Base-by-base conservation (phyloP, 2,113 vertebrate genomes). In the Brevimyrus niger region DNA sequence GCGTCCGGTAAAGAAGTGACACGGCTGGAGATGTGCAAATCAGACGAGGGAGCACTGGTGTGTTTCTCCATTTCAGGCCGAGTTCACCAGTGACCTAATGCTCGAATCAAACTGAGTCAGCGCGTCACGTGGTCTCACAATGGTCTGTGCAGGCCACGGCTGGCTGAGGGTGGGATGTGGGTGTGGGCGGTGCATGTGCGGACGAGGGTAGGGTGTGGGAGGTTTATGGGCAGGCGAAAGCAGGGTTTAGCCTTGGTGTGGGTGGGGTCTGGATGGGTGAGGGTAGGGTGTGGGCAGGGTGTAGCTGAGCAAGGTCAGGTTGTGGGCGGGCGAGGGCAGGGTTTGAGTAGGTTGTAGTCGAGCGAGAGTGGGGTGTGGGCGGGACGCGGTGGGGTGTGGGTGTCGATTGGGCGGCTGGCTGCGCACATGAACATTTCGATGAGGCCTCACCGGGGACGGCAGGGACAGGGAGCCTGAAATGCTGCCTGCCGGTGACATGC, bases 401-500 rank as follows among this genome's bases (percentile, higher is more conserved):
- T 73, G 31, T 61, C 8, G 23, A 23, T 11, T 58, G 87, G 87
- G 44, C 91, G 88, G 4, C 31, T 76, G 31, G 3, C 31, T 38
- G 11, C 3, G 31, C 31, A 76, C 31, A 17, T 38, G 69, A 15
- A 17, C 15, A n/a, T 76, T 38, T 53, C 69, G 9, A 17, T 84
- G 42, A 48, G 9, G 83, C 46, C 83, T 85, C 10, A 47, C 44
- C 9, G 38, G 83, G 15, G 87, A 76, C 21, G 4, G 27, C 87
- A 27, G 27, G 17, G 4, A 61, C 61, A 11, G 46, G 38, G 38
- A 42, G 80, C 47, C 80, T 84, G 23, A 23, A 76, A 84, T 47
- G 4, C 42, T 17, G 4, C 17, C 80, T 21, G 42, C 44, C 21
- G 0, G 48, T 91, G 94, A 94, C 90, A 93, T 91, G 89, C n/a